These are phyloP conservation scores for Corydoras sp. DNA, from an alignment of 2,113 vertebrate genomes.

Conservation along the genomic window DNA sequence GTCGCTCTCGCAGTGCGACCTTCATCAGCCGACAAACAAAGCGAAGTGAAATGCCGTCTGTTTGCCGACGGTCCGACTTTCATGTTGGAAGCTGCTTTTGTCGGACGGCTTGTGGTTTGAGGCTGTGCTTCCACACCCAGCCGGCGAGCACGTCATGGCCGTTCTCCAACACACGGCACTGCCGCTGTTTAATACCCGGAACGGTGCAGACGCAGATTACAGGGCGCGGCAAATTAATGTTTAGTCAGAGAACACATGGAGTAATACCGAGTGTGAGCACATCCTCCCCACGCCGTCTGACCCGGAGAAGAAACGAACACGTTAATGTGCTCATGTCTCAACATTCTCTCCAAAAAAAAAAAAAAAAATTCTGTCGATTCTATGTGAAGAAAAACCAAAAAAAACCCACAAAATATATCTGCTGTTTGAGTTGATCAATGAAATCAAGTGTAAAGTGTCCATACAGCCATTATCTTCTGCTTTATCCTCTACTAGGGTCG, in stretches of 20 bases:
- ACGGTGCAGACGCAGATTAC: neutral
- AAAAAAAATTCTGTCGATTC: no score
- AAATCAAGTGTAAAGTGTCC: no score
- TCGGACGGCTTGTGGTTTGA: neutral
- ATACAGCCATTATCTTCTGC: no score
- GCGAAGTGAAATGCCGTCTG: neutral
- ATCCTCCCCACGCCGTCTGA: neutral
- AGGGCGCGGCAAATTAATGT: neutral
- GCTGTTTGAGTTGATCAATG: no score
- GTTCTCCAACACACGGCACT: neutral
- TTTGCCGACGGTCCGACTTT: neutral
- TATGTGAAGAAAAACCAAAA: no score
- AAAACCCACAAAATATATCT: no score
- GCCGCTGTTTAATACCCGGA: neutral
- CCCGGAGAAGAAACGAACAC: neutral
- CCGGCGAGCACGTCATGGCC: neutral
- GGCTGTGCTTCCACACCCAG: neutral
- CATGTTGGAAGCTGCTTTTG: neutral
- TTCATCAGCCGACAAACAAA: conserved; percentile 1
- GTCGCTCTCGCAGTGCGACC: no score
- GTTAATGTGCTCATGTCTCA: neutral
- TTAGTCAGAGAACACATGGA: neutral
- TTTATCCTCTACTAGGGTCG: no score
- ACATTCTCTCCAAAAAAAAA: no score
- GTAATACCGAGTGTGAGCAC: neutral